Evolutionary conservation across 1,140 invertebrate species (phyloP), one percentile per base, ranked within the genome.

Genomic region (Micrasema minimum): DNA sequence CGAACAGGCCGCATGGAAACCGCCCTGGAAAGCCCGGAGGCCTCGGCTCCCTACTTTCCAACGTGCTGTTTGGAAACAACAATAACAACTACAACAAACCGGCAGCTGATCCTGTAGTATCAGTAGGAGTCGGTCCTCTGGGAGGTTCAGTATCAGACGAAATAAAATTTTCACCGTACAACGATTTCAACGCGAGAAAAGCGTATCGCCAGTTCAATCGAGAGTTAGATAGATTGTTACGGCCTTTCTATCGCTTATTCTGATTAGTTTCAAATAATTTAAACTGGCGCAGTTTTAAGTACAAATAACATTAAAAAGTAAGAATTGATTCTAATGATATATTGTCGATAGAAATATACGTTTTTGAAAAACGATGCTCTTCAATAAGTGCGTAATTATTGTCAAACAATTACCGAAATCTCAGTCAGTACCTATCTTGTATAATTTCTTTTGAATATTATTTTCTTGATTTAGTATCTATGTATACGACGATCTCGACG

Each of bases 181-280:
- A 46, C 6, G 43, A 37, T 7, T 65, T 48, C 45, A 71, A 71
- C 23, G 26, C 64, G 16, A 43, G 69, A 38, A 71, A 35, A 16
- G 37, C 53, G 12, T 48, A 66, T 11, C 12, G 71, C 16, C 71
- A 72, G 22, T 41, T 72, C 50, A 67, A 57, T 55, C 66, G 64
- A 61, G 64, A 72, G 20, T 16, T 72, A 5, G 66, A 72, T n/a
- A 68, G 71, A 66, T 72, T 72, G 18, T 43, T 72, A 7, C 59
- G 71, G 12, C 71, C 71, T 0, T 46, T 72, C 1, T 72, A 72
- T 46, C 66, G 71, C 16, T 35, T 72, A n/a, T 69, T 72, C 65
- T 72, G 22, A 62, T n/a, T n/a, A n/a, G n/a, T n/a, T n/a, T n/a
- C n/a, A n/a, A n/a, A n/a, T 20, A 2, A 48, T 48, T 48, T 16